Evolutionary conservation across 2,888 invertebrate genomes (phyloP), one percentile per base, ranked within the genome.

Genomic region (Matsumyia berberina): DNA sequence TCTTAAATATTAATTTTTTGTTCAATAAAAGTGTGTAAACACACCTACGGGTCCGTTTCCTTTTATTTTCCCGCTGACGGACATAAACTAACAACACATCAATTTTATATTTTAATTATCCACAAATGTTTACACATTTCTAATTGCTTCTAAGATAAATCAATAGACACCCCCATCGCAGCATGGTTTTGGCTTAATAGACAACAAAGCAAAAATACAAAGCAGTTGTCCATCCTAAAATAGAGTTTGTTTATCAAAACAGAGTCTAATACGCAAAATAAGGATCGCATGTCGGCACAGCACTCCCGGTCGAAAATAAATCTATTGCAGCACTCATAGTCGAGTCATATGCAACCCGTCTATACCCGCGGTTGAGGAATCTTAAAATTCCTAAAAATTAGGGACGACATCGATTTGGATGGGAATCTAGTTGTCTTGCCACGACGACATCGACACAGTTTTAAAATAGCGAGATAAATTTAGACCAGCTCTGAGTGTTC

Each of bases 401-500:
- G 24, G 17, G 37, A 17, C 35, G 9, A 17, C 19, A 51, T 49
- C 58, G 42, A 31, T 53, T 62, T 53, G 35, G 29, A 39, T 39
- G 35, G 35, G 39, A 58, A 53, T 58, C 42, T 42, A 37, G 31
- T 53, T n/a, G 15, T 73, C 11, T 62, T 31, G 24, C 49, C 5
- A 35, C 69, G 49, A 77, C 82, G 66, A 83, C 80, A 80, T 80
- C 85, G 85, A 80, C 85, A 85, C 80, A 85, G 60, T 85, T 85
- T 80, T 60, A 74, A 85, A 85, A 85, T 85, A 85, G 70, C 46
- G 11, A 17, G 51, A 19, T 70, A 78, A 69, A 64, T 85, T 80
- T 76, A 58, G 64, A 74, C 55, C n/a, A 44, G 49, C 46, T 4
- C 58, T 37, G 60, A 33, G 62, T 80, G 80, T 39, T 80, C 80